phyloP scores from a whole-genome alignment of 2,113 vertebrate genomes.

The Myotis brandtii region DNA sequence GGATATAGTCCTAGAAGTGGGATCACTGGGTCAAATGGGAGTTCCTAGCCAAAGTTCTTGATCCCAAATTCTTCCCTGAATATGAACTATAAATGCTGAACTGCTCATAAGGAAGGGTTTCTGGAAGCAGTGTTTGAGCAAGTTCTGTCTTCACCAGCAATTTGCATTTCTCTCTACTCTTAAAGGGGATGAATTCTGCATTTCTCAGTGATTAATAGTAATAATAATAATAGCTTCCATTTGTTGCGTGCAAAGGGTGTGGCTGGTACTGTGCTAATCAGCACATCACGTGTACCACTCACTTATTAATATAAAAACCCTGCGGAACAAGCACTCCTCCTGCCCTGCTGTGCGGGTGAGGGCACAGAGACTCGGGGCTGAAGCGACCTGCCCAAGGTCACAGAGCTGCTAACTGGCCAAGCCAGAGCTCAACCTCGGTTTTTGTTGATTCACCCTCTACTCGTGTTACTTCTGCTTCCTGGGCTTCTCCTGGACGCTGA shows the following conservation, averaged over 20 bases:
- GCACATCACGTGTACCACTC: fast-evolving
- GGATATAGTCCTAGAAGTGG: too few species aligned
- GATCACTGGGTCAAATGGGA: too few species aligned
- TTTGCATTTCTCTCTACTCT: neutral
- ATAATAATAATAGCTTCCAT: fast-evolving
- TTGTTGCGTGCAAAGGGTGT: fast-evolving
- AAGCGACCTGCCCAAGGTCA: fast-evolving
- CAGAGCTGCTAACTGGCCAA: neutral
- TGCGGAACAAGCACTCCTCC: fast-evolving
- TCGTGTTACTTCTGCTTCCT: fast-evolving
- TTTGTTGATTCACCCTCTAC: neutral
- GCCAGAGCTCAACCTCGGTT: neutral
- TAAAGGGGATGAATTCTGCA: neutral
- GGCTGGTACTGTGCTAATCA: neutral
- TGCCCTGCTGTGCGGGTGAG: neutral
- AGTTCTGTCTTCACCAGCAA: neutral
- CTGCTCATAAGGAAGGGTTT: neutral
- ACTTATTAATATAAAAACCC: neutral
- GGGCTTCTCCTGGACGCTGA: too few species aligned
- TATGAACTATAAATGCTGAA: neutral
- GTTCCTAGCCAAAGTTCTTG: neutral
- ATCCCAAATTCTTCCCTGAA: neutral
- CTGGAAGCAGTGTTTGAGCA: neutral
- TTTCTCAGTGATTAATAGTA: neutral
- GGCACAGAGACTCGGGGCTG: fast-evolving